Conservation (phyloP, 2,113 vertebrate genomes). For the Oreochromis aureus region DNA sequence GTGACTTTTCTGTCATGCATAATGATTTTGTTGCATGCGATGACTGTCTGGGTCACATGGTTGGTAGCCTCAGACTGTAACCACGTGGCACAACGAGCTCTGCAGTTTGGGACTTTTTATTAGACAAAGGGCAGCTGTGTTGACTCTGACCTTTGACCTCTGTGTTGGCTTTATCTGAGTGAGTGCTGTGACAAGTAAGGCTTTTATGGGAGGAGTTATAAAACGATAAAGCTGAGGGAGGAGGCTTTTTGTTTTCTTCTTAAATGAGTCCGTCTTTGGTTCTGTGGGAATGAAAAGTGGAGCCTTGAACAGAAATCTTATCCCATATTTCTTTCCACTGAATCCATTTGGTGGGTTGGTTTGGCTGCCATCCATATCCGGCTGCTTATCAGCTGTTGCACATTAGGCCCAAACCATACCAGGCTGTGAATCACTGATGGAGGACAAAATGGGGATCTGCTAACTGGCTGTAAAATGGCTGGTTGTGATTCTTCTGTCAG, state of each 20-base stretch:
- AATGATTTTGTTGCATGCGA: fast-evolving
- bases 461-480: not conserved
- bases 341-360: not conserved
- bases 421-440: not conserved
- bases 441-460: not conserved
- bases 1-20: not conserved
- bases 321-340: not conserved
- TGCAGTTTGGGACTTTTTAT: not conserved
- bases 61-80: not conserved
- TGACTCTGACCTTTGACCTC: not conserved
- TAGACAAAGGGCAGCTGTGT: not conserved
- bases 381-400: constrained; percentile 12
- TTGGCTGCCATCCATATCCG: not conserved
- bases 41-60: not conserved
- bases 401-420: not conserved
- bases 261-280: not conserved
- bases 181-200: not conserved
- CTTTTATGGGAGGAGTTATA: not conserved
- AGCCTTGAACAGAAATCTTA: not conserved
- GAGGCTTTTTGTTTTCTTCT: not conserved
- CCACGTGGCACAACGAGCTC: not conserved
- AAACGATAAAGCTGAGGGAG: fast-evolving
- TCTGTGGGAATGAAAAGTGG: not conserved
- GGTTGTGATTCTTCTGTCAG: not conserved
- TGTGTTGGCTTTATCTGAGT: not conserved